A percentile compares a stretch with the other conserved stretches of the same genome.
These are phyloP conservation scores for Dipodomys merriami DNA, from an alignment of 2,113 vertebrate genomes.

Conservation along the genomic window DNA sequence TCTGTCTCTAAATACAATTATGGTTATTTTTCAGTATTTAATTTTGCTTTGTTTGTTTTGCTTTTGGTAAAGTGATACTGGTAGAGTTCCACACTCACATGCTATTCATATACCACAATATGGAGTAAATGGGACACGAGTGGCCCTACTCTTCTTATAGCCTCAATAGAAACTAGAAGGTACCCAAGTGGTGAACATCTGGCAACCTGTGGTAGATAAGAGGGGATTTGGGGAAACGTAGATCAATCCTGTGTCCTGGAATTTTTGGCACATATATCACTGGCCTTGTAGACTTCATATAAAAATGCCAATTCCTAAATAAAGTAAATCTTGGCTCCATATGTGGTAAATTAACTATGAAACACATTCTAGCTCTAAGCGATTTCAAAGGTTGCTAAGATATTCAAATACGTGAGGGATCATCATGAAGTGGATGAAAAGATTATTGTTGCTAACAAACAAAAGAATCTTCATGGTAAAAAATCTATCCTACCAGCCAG, in stretches of 20 bases:
- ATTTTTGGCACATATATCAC: too few species aligned
- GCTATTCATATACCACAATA: too few species aligned
- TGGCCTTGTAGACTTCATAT: not conserved
- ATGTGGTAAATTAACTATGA: not conserved
- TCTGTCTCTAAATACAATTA: not conserved
- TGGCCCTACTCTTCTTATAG: not conserved
- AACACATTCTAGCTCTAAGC: not conserved
- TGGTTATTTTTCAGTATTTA: not conserved
- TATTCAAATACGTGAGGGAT: not conserved
- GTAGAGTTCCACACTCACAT: rapidly evolving
- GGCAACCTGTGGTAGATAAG: not conserved
- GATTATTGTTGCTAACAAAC: not conserved
- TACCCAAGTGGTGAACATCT: not conserved
- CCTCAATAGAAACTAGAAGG: not conserved
- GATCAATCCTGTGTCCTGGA: not conserved
- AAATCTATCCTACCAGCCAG: not conserved
- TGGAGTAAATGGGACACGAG: rapidly evolving
- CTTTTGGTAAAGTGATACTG: not conserved
- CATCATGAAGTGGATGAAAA: not conserved
- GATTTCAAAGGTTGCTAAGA: not conserved
- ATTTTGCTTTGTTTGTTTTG: not conserved
- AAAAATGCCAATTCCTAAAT: not conserved
- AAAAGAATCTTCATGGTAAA: not conserved
- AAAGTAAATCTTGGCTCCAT: not conserved
- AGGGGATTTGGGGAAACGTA: rapidly evolving